Conservation (phyloP, 2,888 invertebrate species). For the Protonemura montana region DNA sequence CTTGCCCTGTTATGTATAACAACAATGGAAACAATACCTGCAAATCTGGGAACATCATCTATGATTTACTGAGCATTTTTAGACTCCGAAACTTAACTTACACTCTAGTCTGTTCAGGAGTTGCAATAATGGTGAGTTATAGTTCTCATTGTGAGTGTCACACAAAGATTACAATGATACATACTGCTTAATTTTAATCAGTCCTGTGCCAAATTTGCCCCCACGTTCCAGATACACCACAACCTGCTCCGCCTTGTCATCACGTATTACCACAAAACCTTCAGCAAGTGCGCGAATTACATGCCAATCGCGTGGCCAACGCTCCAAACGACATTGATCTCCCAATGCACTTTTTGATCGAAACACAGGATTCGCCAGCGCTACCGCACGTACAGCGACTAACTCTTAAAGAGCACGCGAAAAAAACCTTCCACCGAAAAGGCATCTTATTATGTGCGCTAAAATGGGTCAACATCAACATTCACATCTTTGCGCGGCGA, state of each 20-base stretch:
- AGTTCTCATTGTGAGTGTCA: no score
- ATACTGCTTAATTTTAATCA: not conserved
- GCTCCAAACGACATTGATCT: not conserved
- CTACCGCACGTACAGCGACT: not conserved
- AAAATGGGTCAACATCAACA: slow-evolving; percentile 37
- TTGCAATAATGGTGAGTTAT: no score
- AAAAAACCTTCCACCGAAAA: not conserved
- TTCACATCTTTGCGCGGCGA: slow-evolving; percentile 31
- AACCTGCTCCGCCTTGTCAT: not conserved
- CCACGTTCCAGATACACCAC: not conserved
- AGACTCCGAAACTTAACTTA: no score
- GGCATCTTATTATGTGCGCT: not conserved
- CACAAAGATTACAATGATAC: no score
- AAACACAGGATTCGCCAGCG: not conserved
- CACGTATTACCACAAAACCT: not conserved
- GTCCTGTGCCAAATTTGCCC: not conserved
- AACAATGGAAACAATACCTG: no score
- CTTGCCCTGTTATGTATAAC: no score
- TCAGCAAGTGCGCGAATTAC: not conserved
- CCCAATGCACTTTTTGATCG: not conserved
- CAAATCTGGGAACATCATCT: no score
- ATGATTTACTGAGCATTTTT: no score
- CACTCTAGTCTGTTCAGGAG: no score
- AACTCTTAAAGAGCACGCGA: not conserved
- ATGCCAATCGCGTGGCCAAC: not conserved